Evolutionary conservation across 2,888 invertebrate species (phyloP).

Genomic region (Epinotia demarniana): DNA sequence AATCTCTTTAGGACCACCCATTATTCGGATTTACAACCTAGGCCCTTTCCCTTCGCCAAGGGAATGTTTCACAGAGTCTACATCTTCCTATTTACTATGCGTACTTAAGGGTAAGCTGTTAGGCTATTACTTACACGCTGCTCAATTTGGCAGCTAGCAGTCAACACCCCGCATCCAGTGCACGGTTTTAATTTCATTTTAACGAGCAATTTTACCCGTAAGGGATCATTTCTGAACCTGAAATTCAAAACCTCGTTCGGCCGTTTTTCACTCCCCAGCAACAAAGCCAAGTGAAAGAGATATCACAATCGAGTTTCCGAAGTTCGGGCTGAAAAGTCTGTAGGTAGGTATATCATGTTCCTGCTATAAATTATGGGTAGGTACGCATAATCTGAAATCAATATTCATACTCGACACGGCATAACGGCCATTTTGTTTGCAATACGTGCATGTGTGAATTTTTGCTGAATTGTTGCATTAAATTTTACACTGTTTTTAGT

Average conservation of each 20-base stretch:
- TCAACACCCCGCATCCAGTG: conserved; percentile 20
- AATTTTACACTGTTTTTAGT: conserved; percentile 12
- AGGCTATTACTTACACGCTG: conserved; percentile 5
- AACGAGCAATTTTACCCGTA: conserved; percentile 38
- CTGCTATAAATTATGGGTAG: conserved; percentile 38
- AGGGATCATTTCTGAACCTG: not conserved
- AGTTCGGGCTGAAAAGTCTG: not conserved
- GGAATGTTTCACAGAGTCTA: conserved; percentile 1
- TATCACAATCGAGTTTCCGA: not conserved
- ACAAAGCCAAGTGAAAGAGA: not conserved
- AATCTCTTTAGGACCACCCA: conserved; percentile 9
- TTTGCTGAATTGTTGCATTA: conserved; percentile 1
- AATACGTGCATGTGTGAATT: conserved; percentile 14
- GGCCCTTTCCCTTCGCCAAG: not conserved
- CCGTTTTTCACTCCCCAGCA: not conserved
- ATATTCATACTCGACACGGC: conserved; percentile 33
- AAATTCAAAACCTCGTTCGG: conserved; percentile 8
- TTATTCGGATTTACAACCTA: conserved; percentile 15
- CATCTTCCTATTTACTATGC: not conserved
- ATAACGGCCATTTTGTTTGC: conserved; percentile 22
- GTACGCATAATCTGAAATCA: conserved; percentile 44
- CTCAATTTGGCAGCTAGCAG: conserved; percentile 28
- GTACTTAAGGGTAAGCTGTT: not conserved
- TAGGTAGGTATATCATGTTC: conserved; percentile 19
- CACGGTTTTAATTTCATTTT: conserved; percentile 44